Base-by-base conservation (phyloP, 92 coral and sea anemone genomes). In the Galaxea fascicularis region DNA sequence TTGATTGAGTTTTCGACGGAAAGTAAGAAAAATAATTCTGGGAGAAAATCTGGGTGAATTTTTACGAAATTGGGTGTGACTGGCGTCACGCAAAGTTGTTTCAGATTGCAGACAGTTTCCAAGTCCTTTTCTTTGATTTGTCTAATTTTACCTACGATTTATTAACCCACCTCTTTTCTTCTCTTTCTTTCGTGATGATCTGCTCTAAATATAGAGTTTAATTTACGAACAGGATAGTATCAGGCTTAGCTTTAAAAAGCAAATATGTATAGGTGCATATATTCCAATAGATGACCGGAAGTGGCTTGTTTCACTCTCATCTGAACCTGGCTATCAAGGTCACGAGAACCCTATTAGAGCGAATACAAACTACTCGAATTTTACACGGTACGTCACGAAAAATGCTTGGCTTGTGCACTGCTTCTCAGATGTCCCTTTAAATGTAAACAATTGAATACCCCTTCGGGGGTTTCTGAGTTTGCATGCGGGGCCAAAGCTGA, bases 361-460 rank as follows among this genome's bases (percentile, higher is more conserved):
- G 35, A 66, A 66, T 29, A 66, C 71, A 66, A 66, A 66, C 21
- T 29, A 29, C 71, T 66, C 29, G 46, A 66, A 66, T 25, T n/a
- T 66, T 30, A 7, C 35, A 30, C n/a, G 46, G 35, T 10, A 27
- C 45, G 20, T 66, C 71, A 31, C 68, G 68, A 10, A 24, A 63
- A 9, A 30, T 17, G 8, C 18, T 18, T 56, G 4, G 20, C 4
- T 63, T 28, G 68, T 12, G 35, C 26, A 15, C 56, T 49, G 56
- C 17, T 49, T 49, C 15, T 11, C 56, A 5, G 3, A 10, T 24
- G 18, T 13, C 13, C 14, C 26, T 63, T 30, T 12, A 22, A 30
- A 63, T 24, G 35, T 63, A 63, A 63, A 63, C 68, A 63, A 63
- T 15, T 63, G 4, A 22, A 63, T 63, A 63, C 12, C 26, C 17